These are phyloP conservation scores for Aurelia coerulea DNA, from an alignment of 30 jellyfish, hydroid and myxozoan species.

Conservation along the genomic window DNA sequence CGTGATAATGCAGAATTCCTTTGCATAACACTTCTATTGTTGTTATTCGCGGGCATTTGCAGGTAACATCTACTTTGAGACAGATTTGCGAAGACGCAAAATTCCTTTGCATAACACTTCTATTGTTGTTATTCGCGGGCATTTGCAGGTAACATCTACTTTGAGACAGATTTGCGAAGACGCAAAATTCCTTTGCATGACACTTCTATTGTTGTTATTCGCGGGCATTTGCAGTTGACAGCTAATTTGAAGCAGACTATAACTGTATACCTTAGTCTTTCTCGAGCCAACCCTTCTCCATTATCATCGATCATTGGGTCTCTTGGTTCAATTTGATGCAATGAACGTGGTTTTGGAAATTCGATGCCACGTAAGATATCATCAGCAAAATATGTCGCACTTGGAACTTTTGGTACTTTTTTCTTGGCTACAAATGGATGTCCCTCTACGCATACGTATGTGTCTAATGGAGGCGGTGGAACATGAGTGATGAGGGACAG, in stretches of 20 bases:
- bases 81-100: no score
- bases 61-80: no score
- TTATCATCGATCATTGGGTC: slow-evolving; percentile 73
- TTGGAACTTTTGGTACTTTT: slow-evolving; percentile 69
- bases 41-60: no score
- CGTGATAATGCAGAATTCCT: no score
- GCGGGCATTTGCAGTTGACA: no score
- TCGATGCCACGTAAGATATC: slow-evolving; percentile 83
- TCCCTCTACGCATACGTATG: slow-evolving; percentile 92
- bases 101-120: no score
- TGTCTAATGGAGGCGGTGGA: slow-evolving; percentile 97
- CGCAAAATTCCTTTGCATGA: no score
- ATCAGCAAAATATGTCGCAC: slow-evolving; percentile 66
- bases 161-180: no score
- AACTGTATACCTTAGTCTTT: slow-evolving; percentile 60
- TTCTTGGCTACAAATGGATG: slow-evolving; percentile 81
- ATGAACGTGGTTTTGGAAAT: slow-evolving; percentile 84
- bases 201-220: no score
- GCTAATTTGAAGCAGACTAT: not conserved
- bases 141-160: no score
- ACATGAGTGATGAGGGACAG: slow-evolving; percentile 86
- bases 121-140: no score
- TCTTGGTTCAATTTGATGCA: slow-evolving; percentile 43
- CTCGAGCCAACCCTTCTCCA: slow-evolving; percentile 82
- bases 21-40: no score